These are phyloP conservation scores for Solea solea DNA, from an alignment of 2,113 vertebrate species.

Conservation along the genomic window DNA sequence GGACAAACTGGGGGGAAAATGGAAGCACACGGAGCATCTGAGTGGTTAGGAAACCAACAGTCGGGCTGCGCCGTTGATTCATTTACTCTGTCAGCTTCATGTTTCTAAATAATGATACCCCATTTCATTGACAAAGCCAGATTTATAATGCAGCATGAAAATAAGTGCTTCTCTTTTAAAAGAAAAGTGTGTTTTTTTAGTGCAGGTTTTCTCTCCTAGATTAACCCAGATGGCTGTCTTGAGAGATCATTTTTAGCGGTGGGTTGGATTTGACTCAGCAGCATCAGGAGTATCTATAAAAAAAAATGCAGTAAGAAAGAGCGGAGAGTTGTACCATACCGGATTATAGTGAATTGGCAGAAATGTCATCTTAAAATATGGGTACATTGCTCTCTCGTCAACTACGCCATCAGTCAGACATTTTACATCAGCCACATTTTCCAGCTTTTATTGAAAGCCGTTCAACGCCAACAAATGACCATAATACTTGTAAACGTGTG, in stretches of 20 bases:
- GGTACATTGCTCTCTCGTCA: background rate
- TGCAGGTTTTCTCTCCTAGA: background rate
- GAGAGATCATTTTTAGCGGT: background rate
- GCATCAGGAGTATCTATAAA: background rate
- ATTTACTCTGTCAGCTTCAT: constrained; percentile 5
- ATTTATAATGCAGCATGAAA: constrained; percentile 27
- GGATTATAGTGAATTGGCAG: background rate
- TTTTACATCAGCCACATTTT: background rate
- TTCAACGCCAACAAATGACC: background rate
- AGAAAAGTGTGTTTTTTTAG: constrained; percentile 7
- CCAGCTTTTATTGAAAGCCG: background rate
- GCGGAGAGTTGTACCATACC: background rate
- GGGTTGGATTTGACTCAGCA: background rate
- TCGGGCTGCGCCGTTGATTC: constrained; percentile 20
- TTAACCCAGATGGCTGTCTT: background rate
- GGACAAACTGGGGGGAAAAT: constrained; percentile 45
- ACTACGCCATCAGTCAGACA: background rate
- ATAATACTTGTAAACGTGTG: background rate
- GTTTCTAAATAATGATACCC: constrained; percentile 12
- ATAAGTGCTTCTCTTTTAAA: constrained; percentile 6
- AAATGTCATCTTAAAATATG: constrained; percentile 1
- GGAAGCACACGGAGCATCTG: constrained; percentile 16
- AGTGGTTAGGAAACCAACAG: constrained; percentile 44
- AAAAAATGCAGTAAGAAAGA: constrained; percentile 2
- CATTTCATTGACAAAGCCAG: background rate